Evolutionary conservation across 2,888 invertebrate genomes (phyloP).

Genomic region (Mantis religiosa): DNA sequence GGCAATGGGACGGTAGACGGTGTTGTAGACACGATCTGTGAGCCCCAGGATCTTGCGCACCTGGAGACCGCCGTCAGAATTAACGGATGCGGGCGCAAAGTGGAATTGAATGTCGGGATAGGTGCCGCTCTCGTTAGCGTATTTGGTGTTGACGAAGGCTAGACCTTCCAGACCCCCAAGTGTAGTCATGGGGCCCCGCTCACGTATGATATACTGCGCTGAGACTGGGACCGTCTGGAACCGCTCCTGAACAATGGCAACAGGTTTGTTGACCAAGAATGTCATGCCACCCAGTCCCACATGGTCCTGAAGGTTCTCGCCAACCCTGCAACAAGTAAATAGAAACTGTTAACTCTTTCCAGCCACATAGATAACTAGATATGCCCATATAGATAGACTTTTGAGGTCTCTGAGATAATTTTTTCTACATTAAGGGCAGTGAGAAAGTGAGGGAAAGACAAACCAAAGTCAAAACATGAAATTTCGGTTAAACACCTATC

Average conservation of each 20-base stretch:
- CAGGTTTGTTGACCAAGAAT: conserved; percentile 76
- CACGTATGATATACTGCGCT: conserved; percentile 73
- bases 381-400: too few relatives aligned
- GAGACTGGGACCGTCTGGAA: conserved; percentile 74
- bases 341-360: too few relatives aligned
- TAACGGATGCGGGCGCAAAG: conserved; percentile 86
- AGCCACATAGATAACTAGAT: too few relatives aligned
- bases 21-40: conserved; percentile 73
- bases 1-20: conserved; percentile 74
- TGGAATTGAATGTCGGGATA: conserved; percentile 91
- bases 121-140: conserved; percentile 69
- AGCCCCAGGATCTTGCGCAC: conserved; percentile 66
- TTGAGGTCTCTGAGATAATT: too few relatives aligned
- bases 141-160: conserved; percentile 81
- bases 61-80: conserved; percentile 72
- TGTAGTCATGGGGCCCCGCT: conserved; percentile 80
- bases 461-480: too few relatives aligned
- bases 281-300: conserved; percentile 81
- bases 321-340: conserved; percentile 34
- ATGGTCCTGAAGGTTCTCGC: conserved; percentile 75
- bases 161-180: conserved; percentile 84
- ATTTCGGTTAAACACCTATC: too few relatives aligned
- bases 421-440: too few relatives aligned
- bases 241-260: conserved; percentile 75
- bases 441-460: too few relatives aligned